Evolutionary conservation across 2,797 vertebrate species (phyloP), one percentile per base, ranked within the genome.

Genomic region (Urocyon cinereoargenteus): DNA sequence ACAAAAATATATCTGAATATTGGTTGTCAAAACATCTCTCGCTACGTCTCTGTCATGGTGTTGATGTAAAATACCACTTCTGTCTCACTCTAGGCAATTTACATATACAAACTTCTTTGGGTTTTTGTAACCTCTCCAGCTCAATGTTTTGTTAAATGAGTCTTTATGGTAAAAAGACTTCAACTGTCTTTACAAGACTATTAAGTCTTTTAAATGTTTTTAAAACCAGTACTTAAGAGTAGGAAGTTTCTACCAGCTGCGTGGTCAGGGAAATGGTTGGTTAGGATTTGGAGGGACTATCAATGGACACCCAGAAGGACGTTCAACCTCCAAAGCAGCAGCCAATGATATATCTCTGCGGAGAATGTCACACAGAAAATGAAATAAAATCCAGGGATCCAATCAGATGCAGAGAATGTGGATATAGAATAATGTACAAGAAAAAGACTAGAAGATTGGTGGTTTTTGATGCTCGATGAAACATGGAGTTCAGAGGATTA

Each of bases 401-500:
- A 45, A 45, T 45, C 40, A 45, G 40, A 45, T 45, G 40, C 40
- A 45, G 40, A 45, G 40, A 45, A 45, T 45, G 40, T 45, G 40
- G 40, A 45, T 45, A 45, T 45, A 45, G 40, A 45, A 45, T 45
- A 45, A 45, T 45, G 40, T 45, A 45, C 40, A 45, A 45, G 6
- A 45, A 45, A 45, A 45, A 7, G 40, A 45, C 40, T 45, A 45
- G 8, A 45, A 45, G 40, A 45, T 45, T 45, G 40, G 40, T 45
- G 40, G 40, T 45, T 45, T 45, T 45, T 45, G 40, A 45, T 98
- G 99, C 99, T 88, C 98, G 99, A 49, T 99, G 96, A 99, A 96
- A 59, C 0, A 11, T 51, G 62, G 57, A 97, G 78, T 84, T 95
- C 89, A 97, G 72, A 94, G 13, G 24, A 95, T 40, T 81, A 15